Evolutionary conservation across 23 tunicate species (phyloP), one percentile per base, ranked within the genome.

Genomic region (Styela plicata): DNA sequence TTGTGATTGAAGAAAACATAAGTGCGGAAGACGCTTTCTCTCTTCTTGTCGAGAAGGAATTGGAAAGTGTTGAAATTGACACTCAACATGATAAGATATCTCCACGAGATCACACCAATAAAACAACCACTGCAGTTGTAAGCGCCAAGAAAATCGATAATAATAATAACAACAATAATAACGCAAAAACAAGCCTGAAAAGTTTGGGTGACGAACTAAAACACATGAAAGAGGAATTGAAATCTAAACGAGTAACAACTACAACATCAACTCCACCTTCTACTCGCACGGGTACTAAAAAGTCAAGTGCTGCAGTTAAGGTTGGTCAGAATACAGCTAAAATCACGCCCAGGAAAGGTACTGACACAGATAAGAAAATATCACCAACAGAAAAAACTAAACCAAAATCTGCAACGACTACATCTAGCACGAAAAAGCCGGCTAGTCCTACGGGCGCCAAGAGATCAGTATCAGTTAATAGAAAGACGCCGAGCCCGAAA

Each of bases 191-290:
- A 25, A 67, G 71, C 16, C 31, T 29, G 31, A 67, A 67, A 67
- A 67, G 71, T 22, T 67, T 25, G 16, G 71, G 31, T 18, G 24
- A 67, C 0, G 31, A 67, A 67, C 30, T 67, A 18, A 67, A 67
- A 67, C n/a, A 67, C 30, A 67, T 22, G 71, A 1, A 27, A 67
- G 30, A 27, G 0, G 22, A 25, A 67, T 25, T 27, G 71, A 67
- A 67, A 67, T 1, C 71, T 29, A 29, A 67, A 67, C 17, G 31
- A 67, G 2, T 67, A 17, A 29, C 17, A 18, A 22, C 71, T 18
- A 67, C 71, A 16, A 19, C 30, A 67, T 67, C 24, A 67, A 67
- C 71, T 67, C 71, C 71, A 5, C n/a, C 71, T n/a, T n/a, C n/a
- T n/a, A n/a, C n/a, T n/a, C n/a, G 71, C 30, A 29, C 31, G 31